phyloP scores from a whole-genome alignment of 2,888 invertebrate genomes.

The Archips xylosteana region DNA sequence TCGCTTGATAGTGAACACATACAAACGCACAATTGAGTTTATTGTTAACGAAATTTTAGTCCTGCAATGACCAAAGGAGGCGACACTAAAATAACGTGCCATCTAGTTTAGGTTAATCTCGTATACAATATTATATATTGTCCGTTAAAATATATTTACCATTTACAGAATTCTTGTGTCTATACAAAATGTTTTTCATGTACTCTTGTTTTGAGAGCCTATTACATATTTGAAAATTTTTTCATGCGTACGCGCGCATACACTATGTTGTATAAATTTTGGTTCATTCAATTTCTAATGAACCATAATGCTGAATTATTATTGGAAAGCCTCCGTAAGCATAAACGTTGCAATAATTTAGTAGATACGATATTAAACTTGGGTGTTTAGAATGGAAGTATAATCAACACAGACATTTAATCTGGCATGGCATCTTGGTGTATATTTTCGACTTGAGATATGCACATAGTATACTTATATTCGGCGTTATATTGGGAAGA shows the following conservation, averaged over 20 bases:
- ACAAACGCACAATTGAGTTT: constrained; percentile 82
- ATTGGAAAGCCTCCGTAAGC: constrained; percentile 65
- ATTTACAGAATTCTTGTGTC: constrained; percentile 86
- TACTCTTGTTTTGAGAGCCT: constrained; percentile 87
- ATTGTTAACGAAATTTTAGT: constrained; percentile 65
- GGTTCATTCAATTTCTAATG: constrained; percentile 53
- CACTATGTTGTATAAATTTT: constrained; percentile 57
- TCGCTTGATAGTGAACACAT: constrained; percentile 68
- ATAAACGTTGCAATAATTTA: constrained; percentile 73
- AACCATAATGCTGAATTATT: constrained; percentile 47
- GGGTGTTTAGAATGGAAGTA: constrained; percentile 61
- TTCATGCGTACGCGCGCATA: constrained; percentile 58
- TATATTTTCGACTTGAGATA: constrained; percentile 52
- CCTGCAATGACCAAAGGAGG: constrained; percentile 80
- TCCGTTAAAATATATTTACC: constrained; percentile 86
- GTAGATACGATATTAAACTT: constrained; percentile 66
- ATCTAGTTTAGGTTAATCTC: constrained; percentile 87
- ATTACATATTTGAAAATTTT: constrained; percentile 80
- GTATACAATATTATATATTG: constrained; percentile 86
- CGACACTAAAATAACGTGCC: constrained; percentile 85
- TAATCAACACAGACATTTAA: constrained; percentile 62
- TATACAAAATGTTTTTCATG: constrained; percentile 86
- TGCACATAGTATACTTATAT: constrained; percentile 39
- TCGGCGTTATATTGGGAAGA: constrained; percentile 41
- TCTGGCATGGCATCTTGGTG: constrained; percentile 79